These are phyloP conservation scores for Antigone vipio DNA, from an alignment of 2,113 vertebrate genomes.

Conservation along the genomic window DNA sequence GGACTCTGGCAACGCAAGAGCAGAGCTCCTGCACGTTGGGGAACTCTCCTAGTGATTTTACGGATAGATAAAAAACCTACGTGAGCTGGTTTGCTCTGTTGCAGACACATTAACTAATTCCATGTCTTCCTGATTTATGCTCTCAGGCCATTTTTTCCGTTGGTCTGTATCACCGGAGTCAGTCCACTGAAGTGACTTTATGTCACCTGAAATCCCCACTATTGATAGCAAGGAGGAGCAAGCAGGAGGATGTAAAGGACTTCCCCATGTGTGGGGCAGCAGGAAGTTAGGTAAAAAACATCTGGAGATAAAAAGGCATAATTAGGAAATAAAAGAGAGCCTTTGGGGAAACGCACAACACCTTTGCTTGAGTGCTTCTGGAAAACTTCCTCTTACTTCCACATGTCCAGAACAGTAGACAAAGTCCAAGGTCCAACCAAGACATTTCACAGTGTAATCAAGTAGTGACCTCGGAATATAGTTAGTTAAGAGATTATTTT, in stretches of 20 bases:
- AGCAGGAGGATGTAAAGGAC: not conserved
- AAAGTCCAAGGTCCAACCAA: not conserved
- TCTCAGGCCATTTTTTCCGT: not conserved
- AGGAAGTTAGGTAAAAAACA: not conserved
- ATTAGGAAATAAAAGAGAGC: not conserved
- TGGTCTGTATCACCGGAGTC: not conserved
- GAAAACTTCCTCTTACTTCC: not conserved
- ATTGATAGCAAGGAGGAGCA: not conserved
- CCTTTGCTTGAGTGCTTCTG: not conserved
- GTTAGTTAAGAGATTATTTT: not conserved
- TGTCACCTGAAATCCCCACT: not conserved
- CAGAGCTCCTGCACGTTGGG: not conserved
- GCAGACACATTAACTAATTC: not conserved
- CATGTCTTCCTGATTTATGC: not conserved
- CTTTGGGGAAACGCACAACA: not conserved
- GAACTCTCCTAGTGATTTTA: not conserved
- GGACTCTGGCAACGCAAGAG: not conserved
- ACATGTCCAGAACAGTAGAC: not conserved
- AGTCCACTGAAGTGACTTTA: not conserved
- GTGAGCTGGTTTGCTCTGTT: not conserved
- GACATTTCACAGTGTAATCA: not conserved
- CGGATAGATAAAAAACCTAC: fast-evolving
- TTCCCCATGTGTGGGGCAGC: not conserved
- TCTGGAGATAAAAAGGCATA: not conserved
- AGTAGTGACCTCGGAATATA: not conserved